Base-by-base conservation (phyloP, 1,140 invertebrate genomes). In the Solenopsis invicta region DNA sequence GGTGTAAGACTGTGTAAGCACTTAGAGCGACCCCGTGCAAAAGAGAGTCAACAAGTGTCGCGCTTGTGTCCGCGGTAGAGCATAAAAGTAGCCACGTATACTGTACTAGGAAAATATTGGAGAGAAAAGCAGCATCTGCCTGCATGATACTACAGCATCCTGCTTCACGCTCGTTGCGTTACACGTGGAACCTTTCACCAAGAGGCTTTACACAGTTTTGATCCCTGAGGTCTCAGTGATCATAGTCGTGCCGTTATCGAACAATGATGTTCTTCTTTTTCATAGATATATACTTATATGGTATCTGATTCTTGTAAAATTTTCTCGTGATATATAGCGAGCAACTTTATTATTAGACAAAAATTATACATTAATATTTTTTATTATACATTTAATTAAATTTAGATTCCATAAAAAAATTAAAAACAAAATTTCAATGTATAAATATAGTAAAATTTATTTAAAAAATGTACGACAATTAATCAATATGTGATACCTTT, bases 21-120 rank as follows among this genome's bases (percentile, higher is more conserved):
- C 37, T 81, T 81, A n/a, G 62, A 81, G 18, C 50, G 78, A 72
- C 50, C 64, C 8, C 21, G n/a, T 56, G 34, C 34, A 24, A 81
- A 81, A 52, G 50, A 81, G 66, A 71, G 66, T 56, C 66, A 81
- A 81, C 66, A 81, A 72, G 78, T 81, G 24, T 66, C 66, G 78
- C 66, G 21, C 21, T 18, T n/a, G 50, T 41, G 64, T 41, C 21
- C 66, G 12, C 41, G 41, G 34, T 52, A 81, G 18, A 81, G 34
- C 37, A 45, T 81, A 81, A 61, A 81, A 81, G 64, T 56, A 18
- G 16, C 34, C 13, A 21, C 18, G 66, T 78, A 18, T 37, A 66
- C 18, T 41, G 59, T 54, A 21, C 10, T 81, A 56, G 50, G 50
- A 72, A 81, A 81, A 81, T 81, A 81, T 81, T 66, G 66, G 78